phyloP scores from a whole-genome alignment of 2,888 invertebrate genomes.

The Chaitophorus viminalis region DNA sequence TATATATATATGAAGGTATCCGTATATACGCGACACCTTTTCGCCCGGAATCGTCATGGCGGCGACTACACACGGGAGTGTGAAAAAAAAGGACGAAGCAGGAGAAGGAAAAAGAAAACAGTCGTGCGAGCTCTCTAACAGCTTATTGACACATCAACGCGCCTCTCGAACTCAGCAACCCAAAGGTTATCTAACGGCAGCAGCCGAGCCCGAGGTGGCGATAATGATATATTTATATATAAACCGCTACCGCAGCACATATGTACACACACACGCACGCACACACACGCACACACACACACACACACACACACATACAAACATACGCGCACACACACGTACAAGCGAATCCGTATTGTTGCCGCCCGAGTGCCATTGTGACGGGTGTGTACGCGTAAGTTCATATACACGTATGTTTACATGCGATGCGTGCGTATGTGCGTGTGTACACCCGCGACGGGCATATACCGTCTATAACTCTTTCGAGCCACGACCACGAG shows the following conservation, averaged over 20 bases:
- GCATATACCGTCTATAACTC: constrained; percentile 34
- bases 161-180: constrained; percentile 25
- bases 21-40: neutral
- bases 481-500: constrained; percentile 47
- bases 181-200: constrained; percentile 56
- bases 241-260: constrained; percentile 45
- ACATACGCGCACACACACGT: too few relatives aligned
- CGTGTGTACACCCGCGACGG: neutral
- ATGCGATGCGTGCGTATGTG: too few relatives aligned
- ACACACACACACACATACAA: neutral
- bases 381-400: neutral
- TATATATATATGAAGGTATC: too few relatives aligned
- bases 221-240: constrained; percentile 37
- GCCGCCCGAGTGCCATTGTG: constrained; percentile 21
- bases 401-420: too few relatives aligned
- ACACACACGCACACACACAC: too few relatives aligned
- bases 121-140: constrained; percentile 26
- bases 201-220: neutral
- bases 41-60: too few relatives aligned
- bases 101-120: neutral
- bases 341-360: neutral
- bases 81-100: too few relatives aligned
- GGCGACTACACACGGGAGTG: neutral
- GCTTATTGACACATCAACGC: constrained; percentile 58
- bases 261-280: neutral